A percentile compares a stretch with the other conserved stretches of the same genome.
These are phyloP conservation scores for Elanus axillaris DNA, from an alignment of 2,113 vertebrate species.

Conservation along the genomic window DNA sequence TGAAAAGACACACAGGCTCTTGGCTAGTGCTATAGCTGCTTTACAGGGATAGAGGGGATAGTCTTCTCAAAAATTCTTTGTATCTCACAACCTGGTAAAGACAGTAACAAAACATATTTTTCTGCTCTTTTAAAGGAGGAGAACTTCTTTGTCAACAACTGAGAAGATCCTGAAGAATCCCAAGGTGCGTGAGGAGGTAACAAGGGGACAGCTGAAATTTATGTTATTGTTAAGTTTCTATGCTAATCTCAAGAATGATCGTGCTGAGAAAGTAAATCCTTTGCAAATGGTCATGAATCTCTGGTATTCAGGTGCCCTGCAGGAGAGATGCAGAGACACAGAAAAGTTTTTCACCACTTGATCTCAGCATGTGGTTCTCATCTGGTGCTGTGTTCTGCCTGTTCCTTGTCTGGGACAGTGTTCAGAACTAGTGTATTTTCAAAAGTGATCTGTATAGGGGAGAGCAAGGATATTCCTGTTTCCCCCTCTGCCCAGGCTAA, in stretches of 20 bases:
- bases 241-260: neutral
- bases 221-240: neutral
- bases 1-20: neutral
- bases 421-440: neutral
- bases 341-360: neutral
- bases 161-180: neutral
- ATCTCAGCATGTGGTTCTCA: conserved; percentile 1
- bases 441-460: neutral
- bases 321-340: neutral
- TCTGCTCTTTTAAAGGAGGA: neutral
- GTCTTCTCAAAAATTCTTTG: neutral
- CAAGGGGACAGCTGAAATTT: neutral
- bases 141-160: neutral
- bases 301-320: conserved; percentile 13
- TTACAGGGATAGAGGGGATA: neutral
- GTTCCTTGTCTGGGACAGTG: neutral
- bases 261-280: neutral
- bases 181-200: neutral
- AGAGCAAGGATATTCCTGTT: neutral
- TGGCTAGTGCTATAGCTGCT: neutral
- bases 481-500: neutral
- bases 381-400: neutral
- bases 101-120: neutral
- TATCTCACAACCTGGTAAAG: neutral
- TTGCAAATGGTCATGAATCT: neutral